Base-by-base conservation (phyloP, 2,888 invertebrate species). In the Meta bourneti region DNA sequence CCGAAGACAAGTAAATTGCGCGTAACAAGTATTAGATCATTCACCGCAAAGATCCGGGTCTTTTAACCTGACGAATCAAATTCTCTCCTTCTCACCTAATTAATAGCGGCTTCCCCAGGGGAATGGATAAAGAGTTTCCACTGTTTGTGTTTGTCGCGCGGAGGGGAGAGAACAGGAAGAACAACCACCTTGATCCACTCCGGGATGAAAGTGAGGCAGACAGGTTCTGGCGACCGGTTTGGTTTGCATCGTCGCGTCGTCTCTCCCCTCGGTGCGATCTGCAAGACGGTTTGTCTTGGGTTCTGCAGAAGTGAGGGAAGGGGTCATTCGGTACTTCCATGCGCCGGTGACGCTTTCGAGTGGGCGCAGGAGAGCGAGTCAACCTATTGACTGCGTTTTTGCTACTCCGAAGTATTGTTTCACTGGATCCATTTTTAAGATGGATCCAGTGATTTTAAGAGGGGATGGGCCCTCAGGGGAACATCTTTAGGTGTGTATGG, bases 321-420 rank as follows among this genome's bases (percentile, higher is more conserved):
- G 77, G 85, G 85, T 85, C 85, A 85, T 77, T 69, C 54, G 85
- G 85, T 85, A 85, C 85, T 49, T 61, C 54, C 52, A 52, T 72
- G 61, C 61, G 8, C 20, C 72, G 19, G 20, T 19, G 20, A 72
- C 69, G 69, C 69, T 69, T 69, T 69, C 13, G 11, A n/a, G n/a
- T n/a, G n/a, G n/a, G n/a, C n/a, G 71, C 71, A 71, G n/a, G 6
- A 71, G 19, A 71, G n/a, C 19, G 71, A 61, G 61, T 71, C 71
- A 71, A 72, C 20, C 19, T 72, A 7, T 9, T 20, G 72, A 19
- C 20, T 20, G n/a, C 19, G 19, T 19, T 72, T 72, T 19, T 19
- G 72, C 7, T 19, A 19, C 20, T 20, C n/a, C 34, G 34, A 34
- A 34, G 34, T 34, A 4, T 34, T 34, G 34, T 34, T 34, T 34